These are phyloP conservation scores for Bibio marci DNA, from an alignment of 2,888 invertebrate genomes.

Conservation along the genomic window DNA sequence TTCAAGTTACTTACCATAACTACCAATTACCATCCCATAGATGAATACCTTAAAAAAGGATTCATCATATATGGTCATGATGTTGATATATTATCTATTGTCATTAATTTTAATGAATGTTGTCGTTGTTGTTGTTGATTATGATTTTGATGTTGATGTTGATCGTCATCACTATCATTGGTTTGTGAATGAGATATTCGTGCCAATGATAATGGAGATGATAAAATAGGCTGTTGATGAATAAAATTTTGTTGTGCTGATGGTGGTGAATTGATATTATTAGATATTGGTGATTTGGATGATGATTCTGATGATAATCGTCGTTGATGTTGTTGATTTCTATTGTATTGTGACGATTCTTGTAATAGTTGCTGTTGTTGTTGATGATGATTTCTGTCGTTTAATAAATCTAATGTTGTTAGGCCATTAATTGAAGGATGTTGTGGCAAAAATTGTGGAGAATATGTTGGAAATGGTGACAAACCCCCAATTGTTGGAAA, in stretches of 20 bases:
- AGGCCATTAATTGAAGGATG: slow-evolving; percentile 29
- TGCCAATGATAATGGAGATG: neutral
- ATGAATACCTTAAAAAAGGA: slow-evolving; percentile 3
- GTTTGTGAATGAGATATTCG: slow-evolving; percentile 2
- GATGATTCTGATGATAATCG: slow-evolving; percentile 34
- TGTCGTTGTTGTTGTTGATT: slow-evolving; percentile 11
- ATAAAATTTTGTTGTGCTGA: neutral
- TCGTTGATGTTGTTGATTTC: no score
- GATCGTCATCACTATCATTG: slow-evolving; percentile 2
- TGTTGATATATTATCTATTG: slow-evolving; percentile 16
- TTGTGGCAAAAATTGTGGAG: slow-evolving; percentile 20
- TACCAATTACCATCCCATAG: slow-evolving; percentile 1
- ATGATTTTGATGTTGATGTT: slow-evolving; percentile 1
- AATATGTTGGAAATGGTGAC: slow-evolving; percentile 35
- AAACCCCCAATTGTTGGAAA: slow-evolving; percentile 39
- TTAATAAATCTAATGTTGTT: slow-evolving; percentile 5
- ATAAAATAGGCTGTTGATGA: no score
- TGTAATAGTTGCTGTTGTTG: no score
- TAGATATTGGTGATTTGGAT: no score
- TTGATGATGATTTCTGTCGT: no score
- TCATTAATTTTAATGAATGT: slow-evolving; percentile 34
- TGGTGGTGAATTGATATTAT: no score
- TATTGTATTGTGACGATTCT: no score
- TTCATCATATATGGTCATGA: slow-evolving; percentile 20
- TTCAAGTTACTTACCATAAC: no score